Conservation (phyloP, 1,140 invertebrate species). For the Sinonovacula constricta region DNA sequence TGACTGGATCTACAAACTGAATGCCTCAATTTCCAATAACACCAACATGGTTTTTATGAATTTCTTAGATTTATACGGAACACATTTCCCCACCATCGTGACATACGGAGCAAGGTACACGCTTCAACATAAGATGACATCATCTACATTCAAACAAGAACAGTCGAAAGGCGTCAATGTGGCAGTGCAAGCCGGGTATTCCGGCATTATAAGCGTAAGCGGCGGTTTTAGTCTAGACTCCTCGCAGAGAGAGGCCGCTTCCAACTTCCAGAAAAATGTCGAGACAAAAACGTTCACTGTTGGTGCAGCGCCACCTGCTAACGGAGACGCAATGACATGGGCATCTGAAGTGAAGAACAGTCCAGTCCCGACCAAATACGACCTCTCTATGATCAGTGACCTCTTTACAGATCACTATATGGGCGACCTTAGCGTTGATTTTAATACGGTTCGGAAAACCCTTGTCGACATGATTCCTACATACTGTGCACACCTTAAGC, state of each 20-base stretch:
- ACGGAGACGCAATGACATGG: too few species aligned
- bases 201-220: not conserved
- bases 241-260: not conserved
- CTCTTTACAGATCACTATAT: slow-evolving; percentile 38
- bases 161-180: not conserved
- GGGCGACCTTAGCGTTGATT: slow-evolving; percentile 16
- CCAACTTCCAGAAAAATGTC: not conserved
- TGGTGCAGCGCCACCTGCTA: slow-evolving; percentile 41
- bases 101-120: slow-evolving; percentile 6
- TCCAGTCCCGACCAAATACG: slow-evolving; percentile 32
- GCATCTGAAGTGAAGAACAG: slow-evolving; percentile 34
- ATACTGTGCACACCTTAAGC: slow-evolving; percentile 28
- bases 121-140: slow-evolving; percentile 1
- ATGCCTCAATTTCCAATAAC: too few species aligned
- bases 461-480: not conserved
- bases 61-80: not conserved
- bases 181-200: not conserved
- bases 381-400: slow-evolving; percentile 15
- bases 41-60: not conserved
- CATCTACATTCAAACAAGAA: not conserved
- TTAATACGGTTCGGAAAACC: slow-evolving; percentile 20
- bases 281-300: slow-evolving; percentile 16
- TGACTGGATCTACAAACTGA: slow-evolving; percentile 34
- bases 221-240: not conserved
- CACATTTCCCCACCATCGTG: not conserved